Evolutionary conservation across 2,888 invertebrate species (phyloP), one percentile per base, ranked within the genome.

Genomic region (Chymomyza procnemis): DNA sequence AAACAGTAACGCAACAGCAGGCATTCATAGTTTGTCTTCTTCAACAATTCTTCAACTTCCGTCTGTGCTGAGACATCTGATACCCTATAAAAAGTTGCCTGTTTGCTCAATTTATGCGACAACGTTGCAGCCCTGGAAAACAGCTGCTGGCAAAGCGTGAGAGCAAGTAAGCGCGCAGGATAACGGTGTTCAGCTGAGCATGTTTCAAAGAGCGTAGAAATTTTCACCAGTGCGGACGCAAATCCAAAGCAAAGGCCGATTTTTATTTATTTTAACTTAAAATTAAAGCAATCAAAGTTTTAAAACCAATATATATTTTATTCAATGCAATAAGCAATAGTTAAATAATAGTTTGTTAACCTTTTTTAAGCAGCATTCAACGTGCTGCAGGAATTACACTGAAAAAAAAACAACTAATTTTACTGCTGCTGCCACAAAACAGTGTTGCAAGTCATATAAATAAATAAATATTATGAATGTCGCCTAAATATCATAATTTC

Each of bases 401-500:
- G 57, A 66, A 12, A 58, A 54, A 50, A 64, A 16, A 9, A 41
- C 34, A 41, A 2, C 12, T 9, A 41, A 2, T 41, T 41, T n/a
- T n/a, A n/a, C n/a, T 41, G 34, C 12, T 41, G 34, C 34, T 41
- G 34, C 34, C 34, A 41, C 34, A 41, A 41, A 41, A 41, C 12
- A 9, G 34, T 41, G 34, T 41, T 41, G 34, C 63, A 57, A 73
- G 57, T 64, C 9, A 41, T 41, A 41, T 41, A 76, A 63, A 75
- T 64, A 66, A 69, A 79, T 73, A 79, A 75, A 85, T 90, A 94
- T 93, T 95, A 96, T 96, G 96, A 96, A 96, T 96, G 96, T 95
- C 94, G 96, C 94, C 95, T 93, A 95, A 95, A 92, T 95, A 94
- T 93, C 93, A 95, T 92, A 94, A 95, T 91, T 93, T 95, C 92